Conservation (phyloP, 2,797 vertebrate species). For the Pseudomugil tenellus region DNA sequence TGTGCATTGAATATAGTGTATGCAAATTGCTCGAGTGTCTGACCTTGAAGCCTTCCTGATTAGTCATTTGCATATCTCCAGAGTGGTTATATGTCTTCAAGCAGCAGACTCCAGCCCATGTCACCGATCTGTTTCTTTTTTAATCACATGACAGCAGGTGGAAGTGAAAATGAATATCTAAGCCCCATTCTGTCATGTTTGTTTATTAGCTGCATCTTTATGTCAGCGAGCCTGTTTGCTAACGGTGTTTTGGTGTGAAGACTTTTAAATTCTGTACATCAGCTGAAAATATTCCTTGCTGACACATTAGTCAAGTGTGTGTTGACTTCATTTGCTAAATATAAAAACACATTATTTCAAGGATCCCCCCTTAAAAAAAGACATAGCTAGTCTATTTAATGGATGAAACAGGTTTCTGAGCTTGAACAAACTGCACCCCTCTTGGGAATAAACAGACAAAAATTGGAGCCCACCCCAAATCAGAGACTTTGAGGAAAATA, state of each 20-base stretch:
- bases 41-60: slow-evolving; percentile 63
- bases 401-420: slow-evolving; percentile 28
- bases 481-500: slow-evolving; percentile 39
- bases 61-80: slow-evolving; percentile 61
- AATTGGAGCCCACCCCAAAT: slow-evolving; percentile 49
- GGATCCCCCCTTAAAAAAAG: no score
- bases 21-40: slow-evolving; percentile 55
- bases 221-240: no score
- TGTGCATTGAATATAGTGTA: slow-evolving; percentile 50
- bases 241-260: no score
- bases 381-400: slow-evolving; percentile 40
- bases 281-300: not conserved
- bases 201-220: not conserved
- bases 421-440: slow-evolving; percentile 35
- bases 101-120: slow-evolving; percentile 31
- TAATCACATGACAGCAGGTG: slow-evolving; percentile 39
- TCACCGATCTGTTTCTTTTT: slow-evolving; percentile 37
- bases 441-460: slow-evolving; percentile 44
- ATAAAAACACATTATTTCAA: no score
- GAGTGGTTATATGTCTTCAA: slow-evolving; percentile 41
- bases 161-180: slow-evolving; percentile 28
- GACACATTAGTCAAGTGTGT: slow-evolving; percentile 5
- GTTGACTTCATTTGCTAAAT: slow-evolving; percentile 21
- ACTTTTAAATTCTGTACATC: slow-evolving; percentile 2
- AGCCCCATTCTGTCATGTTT: slow-evolving; percentile 18